Base-by-base conservation (phyloP, 2,113 vertebrate species). In the Pangasianodon gigas region DNA sequence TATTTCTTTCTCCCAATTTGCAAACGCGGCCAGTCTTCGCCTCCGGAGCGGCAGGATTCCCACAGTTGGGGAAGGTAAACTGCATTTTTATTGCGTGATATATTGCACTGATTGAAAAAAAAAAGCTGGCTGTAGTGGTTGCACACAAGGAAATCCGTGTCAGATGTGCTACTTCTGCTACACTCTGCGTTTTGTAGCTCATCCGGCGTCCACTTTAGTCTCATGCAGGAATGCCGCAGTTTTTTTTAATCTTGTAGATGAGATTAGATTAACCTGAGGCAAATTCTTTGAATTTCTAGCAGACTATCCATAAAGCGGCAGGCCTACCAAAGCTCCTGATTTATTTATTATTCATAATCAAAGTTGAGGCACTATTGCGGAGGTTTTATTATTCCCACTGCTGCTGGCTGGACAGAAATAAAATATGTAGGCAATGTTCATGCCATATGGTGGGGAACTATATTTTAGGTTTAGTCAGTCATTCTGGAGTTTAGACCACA, bases 1-100 rank as follows among this genome's bases (percentile, higher is more conserved):
- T 69, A 51, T 84, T 83, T 89, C 91, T 92, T 93, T 84, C 89
- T 89, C 91, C 87, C 84, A 89, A 90, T 93, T 89, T 91, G 93
- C 89, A 89, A 89, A 58, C 90, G 77, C 92, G 89, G 87, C 56
- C 85, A 75, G 88, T 88, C 87, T 71, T 88, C 87, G 74, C 60
- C 89, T 89, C 91, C 69, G 88, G 89, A 91, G 56, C 92, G 87
- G 87, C 82, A 51, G 81, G 88, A 91, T 87, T 88, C 84, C 87
- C 26, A 84, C 81, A 69, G 56, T 84, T 89, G 58, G 71, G 67
- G 82, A 89, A 93, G 93, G 93, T 94, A 94, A 93, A 90, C 52
- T 54, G 88, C 74, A 52, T 90, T 89, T 90, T 69, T 75, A 54
- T n/a, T 37, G 60, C n/a, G 54, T 65, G 44, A 58, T 74, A 82